Evolutionary conservation across 2,888 invertebrate genomes (phyloP).

Genomic region (Harpagoxenus sublaevis): DNA sequence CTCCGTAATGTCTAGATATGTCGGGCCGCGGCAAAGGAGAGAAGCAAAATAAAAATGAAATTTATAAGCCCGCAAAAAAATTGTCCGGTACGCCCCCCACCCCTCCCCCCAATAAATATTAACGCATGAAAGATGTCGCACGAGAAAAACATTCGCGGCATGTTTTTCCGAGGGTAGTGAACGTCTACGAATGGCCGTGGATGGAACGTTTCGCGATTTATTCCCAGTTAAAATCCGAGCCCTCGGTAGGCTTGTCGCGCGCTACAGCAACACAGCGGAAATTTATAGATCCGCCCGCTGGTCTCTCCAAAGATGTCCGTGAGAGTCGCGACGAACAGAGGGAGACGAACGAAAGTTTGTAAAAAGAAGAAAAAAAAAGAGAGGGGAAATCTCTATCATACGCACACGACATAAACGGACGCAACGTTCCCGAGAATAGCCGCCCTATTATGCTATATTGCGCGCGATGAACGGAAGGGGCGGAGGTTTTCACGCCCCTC

Average conservation of each 20-base stretch:
- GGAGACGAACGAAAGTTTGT: conserved; percentile 45
- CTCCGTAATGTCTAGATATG: conserved; percentile 1
- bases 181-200: conserved; percentile 33
- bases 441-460: conserved; percentile 20
- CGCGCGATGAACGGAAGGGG: conserved; percentile 18
- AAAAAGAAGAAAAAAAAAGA: conserved; percentile 24
- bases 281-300: conserved; percentile 79
- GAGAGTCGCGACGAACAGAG: conserved; percentile 30
- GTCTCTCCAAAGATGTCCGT: conserved; percentile 68
- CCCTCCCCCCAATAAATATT: conserved; percentile 42
- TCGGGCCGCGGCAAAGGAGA: neutral
- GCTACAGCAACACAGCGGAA: conserved; percentile 67
- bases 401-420: neutral
- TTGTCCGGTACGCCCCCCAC: conserved; percentile 12
- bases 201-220: conserved; percentile 63
- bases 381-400: conserved; percentile 38
- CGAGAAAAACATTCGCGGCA: conserved; percentile 30
- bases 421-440: conserved; percentile 30
- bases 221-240: conserved; percentile 74
- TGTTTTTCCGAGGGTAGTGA: conserved; percentile 10
- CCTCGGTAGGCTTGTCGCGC: conserved; percentile 64
- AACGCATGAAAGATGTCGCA: conserved; percentile 37
- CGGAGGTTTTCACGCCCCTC: conserved; percentile 14
- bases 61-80: conserved; percentile 42
- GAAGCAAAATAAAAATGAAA: conserved; percentile 31